A percentile compares a stretch with the other conserved stretches of the same genome.
These are phyloP conservation scores for Colistium nudipinnis DNA, from an alignment of 2,113 vertebrate genomes.

Conservation along the genomic window DNA sequence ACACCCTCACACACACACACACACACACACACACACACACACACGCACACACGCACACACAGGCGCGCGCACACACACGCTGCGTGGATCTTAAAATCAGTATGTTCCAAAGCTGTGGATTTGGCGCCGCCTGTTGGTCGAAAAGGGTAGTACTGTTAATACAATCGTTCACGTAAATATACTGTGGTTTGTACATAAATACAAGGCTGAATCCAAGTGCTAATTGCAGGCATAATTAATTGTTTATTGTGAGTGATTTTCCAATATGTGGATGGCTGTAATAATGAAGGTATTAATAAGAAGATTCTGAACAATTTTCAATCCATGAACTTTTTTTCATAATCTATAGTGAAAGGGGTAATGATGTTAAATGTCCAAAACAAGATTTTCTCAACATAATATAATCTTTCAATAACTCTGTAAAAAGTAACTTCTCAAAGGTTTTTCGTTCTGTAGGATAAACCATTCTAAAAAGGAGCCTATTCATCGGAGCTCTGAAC, in stretches of 20 bases:
- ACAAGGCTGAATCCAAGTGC: slow-evolving; percentile 15
- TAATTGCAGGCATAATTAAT: slow-evolving; percentile 41
- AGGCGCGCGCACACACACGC: slow-evolving; percentile 8
- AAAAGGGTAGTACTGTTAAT: background rate
- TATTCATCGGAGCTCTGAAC: background rate
- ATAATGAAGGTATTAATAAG: too few relatives aligned
- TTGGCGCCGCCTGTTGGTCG: slow-evolving; percentile 82
- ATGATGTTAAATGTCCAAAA: too few relatives aligned
- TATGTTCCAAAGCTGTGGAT: slow-evolving; percentile 39
- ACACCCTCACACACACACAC: slow-evolving; percentile 20
- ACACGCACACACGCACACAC: slow-evolving; percentile 5
- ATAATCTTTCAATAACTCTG: too few relatives aligned
- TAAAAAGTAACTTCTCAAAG: too few relatives aligned
- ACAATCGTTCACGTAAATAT: background rate
- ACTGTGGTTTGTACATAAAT: slow-evolving; percentile 4
- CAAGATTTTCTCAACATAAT: too few relatives aligned
- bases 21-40: slow-evolving; percentile 11
- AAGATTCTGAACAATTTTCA: too few relatives aligned
- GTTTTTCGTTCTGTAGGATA: too few relatives aligned
- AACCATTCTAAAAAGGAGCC: background rate
- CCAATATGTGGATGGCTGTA: slow-evolving; percentile 18
- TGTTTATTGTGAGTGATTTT: slow-evolving; percentile 40
- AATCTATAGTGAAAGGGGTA: too few relatives aligned
- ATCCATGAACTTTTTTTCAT: too few relatives aligned
- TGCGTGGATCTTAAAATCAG: slow-evolving; percentile 1